A percentile compares a stretch with the other conserved stretches of the same genome.
phyloP scores from a whole-genome alignment of 1,140 invertebrate genomes.

The Drosophila tani region DNA sequence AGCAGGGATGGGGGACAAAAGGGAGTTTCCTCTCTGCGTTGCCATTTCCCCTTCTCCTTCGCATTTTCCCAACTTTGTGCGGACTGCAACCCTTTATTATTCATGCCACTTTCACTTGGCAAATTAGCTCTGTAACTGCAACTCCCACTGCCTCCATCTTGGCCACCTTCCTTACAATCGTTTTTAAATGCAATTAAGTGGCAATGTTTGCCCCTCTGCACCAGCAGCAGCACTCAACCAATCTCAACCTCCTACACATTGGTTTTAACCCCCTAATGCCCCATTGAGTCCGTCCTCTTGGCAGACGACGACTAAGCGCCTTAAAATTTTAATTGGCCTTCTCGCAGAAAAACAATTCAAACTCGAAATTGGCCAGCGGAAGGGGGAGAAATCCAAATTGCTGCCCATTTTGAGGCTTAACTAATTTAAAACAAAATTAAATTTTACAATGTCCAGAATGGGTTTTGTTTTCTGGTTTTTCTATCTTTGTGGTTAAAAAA shows the following conservation, averaged over 20 bases:
- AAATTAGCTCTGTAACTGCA: slow-evolving; percentile 74
- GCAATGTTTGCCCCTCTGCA: slow-evolving; percentile 54
- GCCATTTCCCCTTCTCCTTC: slow-evolving; percentile 1
- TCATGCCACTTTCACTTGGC: slow-evolving; percentile 79
- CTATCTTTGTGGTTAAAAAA: slow-evolving; percentile 14
- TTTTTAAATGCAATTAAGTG: slow-evolving; percentile 82
- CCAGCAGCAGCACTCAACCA: too few relatives aligned
- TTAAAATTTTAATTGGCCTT: slow-evolving; percentile 78
- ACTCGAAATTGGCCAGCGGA: slow-evolving; percentile 52
- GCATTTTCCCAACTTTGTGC: not conserved
- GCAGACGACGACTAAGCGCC: slow-evolving; percentile 37
- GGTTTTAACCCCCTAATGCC: slow-evolving; percentile 2
- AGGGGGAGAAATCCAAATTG: not conserved
- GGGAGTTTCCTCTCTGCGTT: slow-evolving; percentile 18
- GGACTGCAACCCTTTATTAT: slow-evolving; percentile 62
- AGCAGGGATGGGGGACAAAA: slow-evolving; percentile 5
- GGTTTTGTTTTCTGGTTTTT: not conserved
- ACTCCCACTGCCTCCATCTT: slow-evolving; percentile 17
- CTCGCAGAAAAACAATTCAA: slow-evolving; percentile 58
- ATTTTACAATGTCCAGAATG: slow-evolving; percentile 6
- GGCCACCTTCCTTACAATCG: slow-evolving; percentile 41
- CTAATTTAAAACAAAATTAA: slow-evolving; percentile 16
- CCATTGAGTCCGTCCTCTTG: not conserved
- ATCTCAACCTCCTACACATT: not conserved
- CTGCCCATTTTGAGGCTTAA: slow-evolving; percentile 35